A percentile compares a stretch with the other conserved stretches of the same genome.
Conservation (phyloP, 1,140 invertebrate species). For the Drosophila subobscura region DNA sequence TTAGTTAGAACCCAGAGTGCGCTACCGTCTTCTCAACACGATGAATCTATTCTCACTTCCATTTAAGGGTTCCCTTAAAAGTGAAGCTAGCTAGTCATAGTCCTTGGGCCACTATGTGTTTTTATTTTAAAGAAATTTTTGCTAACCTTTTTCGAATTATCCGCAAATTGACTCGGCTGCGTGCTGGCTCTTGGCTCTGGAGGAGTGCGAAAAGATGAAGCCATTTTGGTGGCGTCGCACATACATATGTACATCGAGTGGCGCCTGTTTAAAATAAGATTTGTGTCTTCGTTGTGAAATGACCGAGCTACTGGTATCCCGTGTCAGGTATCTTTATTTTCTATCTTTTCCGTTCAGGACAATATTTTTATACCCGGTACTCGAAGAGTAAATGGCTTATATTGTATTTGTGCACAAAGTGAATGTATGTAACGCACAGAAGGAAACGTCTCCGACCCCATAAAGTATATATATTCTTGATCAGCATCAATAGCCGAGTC, state of each 20-base stretch:
- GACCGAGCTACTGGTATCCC: slow-evolving; percentile 9
- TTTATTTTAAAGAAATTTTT: slow-evolving; percentile 59
- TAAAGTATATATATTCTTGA: too few species aligned
- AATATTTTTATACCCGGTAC: too few species aligned
- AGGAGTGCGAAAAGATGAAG: slow-evolving; percentile 21
- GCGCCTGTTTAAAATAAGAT: slow-evolving; percentile 61
- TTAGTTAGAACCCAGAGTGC: slow-evolving; percentile 30
- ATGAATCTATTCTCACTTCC: slow-evolving; percentile 7
- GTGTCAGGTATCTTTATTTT: slow-evolving; percentile 26
- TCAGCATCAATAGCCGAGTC: too few species aligned
- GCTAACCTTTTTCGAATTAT: slow-evolving; percentile 32
- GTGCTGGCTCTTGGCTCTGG: slow-evolving; percentile 3
- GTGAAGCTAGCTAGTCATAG: slow-evolving; percentile 38
- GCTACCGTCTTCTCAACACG: background rate
- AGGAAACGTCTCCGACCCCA: too few species aligned
- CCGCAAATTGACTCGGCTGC: slow-evolving; percentile 38
- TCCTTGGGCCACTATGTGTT: slow-evolving; percentile 48
- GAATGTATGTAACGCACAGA: too few species aligned
- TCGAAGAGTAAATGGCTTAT: too few species aligned
- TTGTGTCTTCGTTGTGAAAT: slow-evolving; percentile 60
- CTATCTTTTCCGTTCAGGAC: slow-evolving; percentile 40
- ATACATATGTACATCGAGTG: slow-evolving; percentile 47
- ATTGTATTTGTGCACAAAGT: too few species aligned
- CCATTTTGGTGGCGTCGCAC: slow-evolving; percentile 56
- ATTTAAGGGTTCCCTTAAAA: slow-evolving; percentile 30